Conservation (phyloP, 2,888 invertebrate genomes). For the Stratiomys singularior region DNA sequence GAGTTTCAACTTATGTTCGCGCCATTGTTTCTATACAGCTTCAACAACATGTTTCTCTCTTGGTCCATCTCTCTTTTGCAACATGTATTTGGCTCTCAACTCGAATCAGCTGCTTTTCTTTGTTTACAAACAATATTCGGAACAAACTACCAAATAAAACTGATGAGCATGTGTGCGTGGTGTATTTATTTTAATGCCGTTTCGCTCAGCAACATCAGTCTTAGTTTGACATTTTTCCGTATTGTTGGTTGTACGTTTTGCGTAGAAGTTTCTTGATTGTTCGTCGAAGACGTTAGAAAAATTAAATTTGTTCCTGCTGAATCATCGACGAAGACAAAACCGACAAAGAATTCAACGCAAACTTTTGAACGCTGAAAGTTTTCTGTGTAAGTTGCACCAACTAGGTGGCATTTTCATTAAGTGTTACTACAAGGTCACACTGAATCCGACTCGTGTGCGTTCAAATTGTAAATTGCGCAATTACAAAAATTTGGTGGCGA, state of each 20-base stretch:
- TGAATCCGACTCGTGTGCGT: slow-evolving; percentile 12
- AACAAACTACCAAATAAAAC: not conserved
- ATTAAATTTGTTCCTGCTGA: slow-evolving; percentile 17
- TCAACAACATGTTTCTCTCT: slow-evolving; percentile 23
- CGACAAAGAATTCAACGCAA: too few relatives aligned
- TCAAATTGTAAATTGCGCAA: slow-evolving; percentile 41
- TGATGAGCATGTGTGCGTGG: slow-evolving; percentile 1
- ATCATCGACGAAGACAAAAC: not conserved
- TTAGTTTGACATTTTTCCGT: slow-evolving; percentile 17
- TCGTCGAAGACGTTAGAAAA: slow-evolving; percentile 8
- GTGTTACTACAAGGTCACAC: slow-evolving; percentile 25
- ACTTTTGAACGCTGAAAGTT: not conserved
- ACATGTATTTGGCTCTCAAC: slow-evolving; percentile 3
- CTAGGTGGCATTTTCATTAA: not conserved
- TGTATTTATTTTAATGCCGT: slow-evolving; percentile 37
- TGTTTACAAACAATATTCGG: slow-evolving; percentile 47
- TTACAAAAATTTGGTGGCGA: slow-evolving; percentile 18
- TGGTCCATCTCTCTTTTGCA: too few relatives aligned
- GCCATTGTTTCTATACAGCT: not conserved
- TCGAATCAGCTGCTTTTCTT: slow-evolving; percentile 44
- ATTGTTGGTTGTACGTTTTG: not conserved
- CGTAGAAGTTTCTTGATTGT: slow-evolving; percentile 31
- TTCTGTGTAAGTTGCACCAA: not conserved
- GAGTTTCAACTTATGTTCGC: not conserved
- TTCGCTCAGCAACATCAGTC: slow-evolving; percentile 23